These are phyloP conservation scores for Choristoneura rosaceana DNA, from an alignment of 2,888 invertebrate genomes.

Conservation along the genomic window DNA sequence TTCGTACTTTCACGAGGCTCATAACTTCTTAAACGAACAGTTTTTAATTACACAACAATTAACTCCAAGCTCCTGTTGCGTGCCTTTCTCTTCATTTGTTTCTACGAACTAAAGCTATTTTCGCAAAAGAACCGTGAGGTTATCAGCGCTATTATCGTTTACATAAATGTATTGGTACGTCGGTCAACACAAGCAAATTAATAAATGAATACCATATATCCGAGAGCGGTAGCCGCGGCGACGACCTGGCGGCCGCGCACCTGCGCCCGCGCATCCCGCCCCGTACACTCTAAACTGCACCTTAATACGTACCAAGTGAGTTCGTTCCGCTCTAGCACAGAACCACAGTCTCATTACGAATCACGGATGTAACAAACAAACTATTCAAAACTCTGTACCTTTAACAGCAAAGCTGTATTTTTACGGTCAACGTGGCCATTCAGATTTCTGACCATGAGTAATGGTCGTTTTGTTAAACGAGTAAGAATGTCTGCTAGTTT, in stretches of 20 bases:
- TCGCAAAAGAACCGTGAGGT: constrained; percentile 30
- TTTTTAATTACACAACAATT: constrained; percentile 32
- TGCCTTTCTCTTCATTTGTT: constrained; percentile 29
- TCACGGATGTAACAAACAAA: constrained; percentile 83
- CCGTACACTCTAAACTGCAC: constrained; percentile 50
- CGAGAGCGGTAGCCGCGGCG: constrained; percentile 81
- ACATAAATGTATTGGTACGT: constrained; percentile 59
- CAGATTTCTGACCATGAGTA: constrained; percentile 69
- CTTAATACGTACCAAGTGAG: constrained; percentile 26
- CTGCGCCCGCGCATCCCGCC: constrained; percentile 77
- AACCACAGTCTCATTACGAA: constrained; percentile 76
- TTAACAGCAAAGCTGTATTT: constrained; percentile 76
- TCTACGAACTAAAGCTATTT: constrained; percentile 13
- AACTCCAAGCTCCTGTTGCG: constrained; percentile 10
- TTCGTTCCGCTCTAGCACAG: constrained; percentile 41
- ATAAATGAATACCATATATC: constrained; percentile 83
- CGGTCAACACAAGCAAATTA: constrained; percentile 81
- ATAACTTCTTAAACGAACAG: constrained; percentile 21
- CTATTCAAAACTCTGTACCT: constrained; percentile 81
- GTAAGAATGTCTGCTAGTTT: background rate
- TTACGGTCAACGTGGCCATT: constrained; percentile 69
- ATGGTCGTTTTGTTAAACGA: constrained; percentile 61
- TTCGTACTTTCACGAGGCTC: constrained; percentile 31
- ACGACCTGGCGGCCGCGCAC: constrained; percentile 82
- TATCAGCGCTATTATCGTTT: constrained; percentile 43